Percentiles rank a stretch among this genome's conserved stretches.
Conservation (phyloP, 2,888 invertebrate species). For the Netelia virgata region DNA sequence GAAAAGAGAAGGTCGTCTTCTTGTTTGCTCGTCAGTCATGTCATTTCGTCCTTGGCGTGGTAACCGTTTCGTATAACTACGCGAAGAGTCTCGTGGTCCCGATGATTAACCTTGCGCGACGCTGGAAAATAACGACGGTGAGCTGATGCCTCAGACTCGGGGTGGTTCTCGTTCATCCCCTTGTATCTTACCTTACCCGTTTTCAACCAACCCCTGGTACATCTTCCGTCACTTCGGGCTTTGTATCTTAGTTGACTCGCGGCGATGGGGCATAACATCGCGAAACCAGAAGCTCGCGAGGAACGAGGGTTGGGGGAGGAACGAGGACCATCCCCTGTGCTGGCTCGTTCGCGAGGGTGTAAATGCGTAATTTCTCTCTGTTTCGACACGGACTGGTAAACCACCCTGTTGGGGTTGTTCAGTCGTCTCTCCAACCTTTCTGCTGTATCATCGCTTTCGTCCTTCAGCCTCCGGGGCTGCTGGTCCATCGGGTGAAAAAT, state of each 20-base stretch:
- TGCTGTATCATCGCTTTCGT: constrained; percentile 36
- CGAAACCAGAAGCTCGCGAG: constrained; percentile 52
- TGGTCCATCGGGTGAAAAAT: not conserved
- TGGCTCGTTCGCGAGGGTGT: constrained; percentile 66
- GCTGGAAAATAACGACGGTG: constrained; percentile 80
- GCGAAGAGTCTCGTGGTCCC: constrained; percentile 73
- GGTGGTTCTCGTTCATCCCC: constrained; percentile 29
- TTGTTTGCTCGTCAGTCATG: constrained; percentile 83
- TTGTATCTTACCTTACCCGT: constrained; percentile 39
- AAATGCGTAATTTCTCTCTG: constrained; percentile 70
- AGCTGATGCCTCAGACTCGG: constrained; percentile 49
- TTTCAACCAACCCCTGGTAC: constrained; percentile 23
- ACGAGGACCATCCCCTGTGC: constrained; percentile 47
- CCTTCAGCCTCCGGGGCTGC: constrained; percentile 32
- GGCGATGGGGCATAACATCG: constrained; percentile 48
- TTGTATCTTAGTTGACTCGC: constrained; percentile 69
- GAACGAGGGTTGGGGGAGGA: constrained; percentile 18
- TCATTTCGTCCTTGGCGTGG: constrained; percentile 41
- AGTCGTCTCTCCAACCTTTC: constrained; percentile 50
- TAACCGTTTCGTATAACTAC: not conserved
- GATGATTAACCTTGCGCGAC: constrained; percentile 84
- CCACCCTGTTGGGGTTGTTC: constrained; percentile 52
- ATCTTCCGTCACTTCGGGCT: constrained; percentile 57
- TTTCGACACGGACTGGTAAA: constrained; percentile 32
- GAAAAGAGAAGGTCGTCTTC: constrained; percentile 64